phyloP scores from a whole-genome alignment of 2,797 vertebrate species.

The Malurus splendens region DNA sequence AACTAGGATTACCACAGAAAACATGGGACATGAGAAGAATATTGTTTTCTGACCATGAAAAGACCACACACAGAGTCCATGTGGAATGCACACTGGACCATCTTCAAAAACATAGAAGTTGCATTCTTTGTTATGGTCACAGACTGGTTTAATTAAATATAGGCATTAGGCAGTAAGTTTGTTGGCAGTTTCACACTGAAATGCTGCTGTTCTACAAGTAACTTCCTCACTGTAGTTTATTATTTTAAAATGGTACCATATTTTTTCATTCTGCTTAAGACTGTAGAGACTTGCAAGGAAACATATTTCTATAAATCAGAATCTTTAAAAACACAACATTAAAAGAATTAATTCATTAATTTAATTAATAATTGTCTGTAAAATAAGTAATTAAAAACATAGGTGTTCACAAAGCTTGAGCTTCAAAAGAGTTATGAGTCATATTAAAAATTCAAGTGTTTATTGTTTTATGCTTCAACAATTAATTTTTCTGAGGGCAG shows the following conservation, averaged over 20 bases:
- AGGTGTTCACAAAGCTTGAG: not conserved
- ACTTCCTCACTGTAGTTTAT: slow-evolving; percentile 8
- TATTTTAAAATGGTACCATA: not conserved
- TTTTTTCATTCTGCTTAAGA: slow-evolving; percentile 2
- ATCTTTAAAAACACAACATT: not conserved
- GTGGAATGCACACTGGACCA: slow-evolving; percentile 67
- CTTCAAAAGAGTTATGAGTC: not conserved
- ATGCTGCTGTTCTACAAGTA: slow-evolving; percentile 25
- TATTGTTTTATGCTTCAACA: not conserved
- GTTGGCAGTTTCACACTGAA: slow-evolving; percentile 50
- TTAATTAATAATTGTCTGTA: not conserved
- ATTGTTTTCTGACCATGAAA: slow-evolving; percentile 64
- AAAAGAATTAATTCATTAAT: not conserved
- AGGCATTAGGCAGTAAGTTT: slow-evolving; percentile 56
- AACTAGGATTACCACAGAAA: slow-evolving; percentile 56
- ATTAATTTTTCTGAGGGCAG: not conserved
- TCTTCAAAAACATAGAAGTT: slow-evolving; percentile 72
- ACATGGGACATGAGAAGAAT: slow-evolving; percentile 61
- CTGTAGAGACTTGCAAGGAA: not conserved
- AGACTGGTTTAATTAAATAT: slow-evolving; percentile 71
- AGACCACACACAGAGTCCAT: slow-evolving; percentile 70
- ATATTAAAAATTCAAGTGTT: not conserved
- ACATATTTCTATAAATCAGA: not conserved
- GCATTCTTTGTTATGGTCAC: slow-evolving; percentile 53
- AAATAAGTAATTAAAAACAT: not conserved